Percentiles rank a stretch among this genome's conserved stretches.
phyloP scores from a whole-genome alignment of 2,113 vertebrate species.

The Aspidoscelis tigris region DNA sequence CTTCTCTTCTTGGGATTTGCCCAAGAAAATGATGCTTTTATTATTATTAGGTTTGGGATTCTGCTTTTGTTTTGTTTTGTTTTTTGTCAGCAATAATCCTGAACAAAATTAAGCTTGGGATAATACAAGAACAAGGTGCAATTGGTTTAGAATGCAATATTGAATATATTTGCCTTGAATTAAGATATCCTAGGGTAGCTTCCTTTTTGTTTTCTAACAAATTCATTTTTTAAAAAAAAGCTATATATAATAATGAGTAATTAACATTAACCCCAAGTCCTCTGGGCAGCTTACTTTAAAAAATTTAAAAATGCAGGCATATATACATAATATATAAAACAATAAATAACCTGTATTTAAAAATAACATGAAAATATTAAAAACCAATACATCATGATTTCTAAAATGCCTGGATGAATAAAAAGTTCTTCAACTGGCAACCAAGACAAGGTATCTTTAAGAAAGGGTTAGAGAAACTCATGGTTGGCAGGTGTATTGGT shows the following conservation, averaged over 20 bases:
- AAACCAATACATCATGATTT: no score
- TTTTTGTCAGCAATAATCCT: constrained; percentile 32
- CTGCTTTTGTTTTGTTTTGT: not conserved
- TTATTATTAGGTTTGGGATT: constrained; percentile 25
- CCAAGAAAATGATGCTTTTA: constrained; percentile 11
- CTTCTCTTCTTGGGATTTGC: constrained; percentile 6
- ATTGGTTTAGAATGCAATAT: constrained; percentile 48
- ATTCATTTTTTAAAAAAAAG: not conserved
- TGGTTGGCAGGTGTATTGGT: no score
- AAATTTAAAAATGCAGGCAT: no score
- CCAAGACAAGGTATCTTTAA: no score
- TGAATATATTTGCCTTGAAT: constrained; percentile 42
- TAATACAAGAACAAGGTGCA: constrained; percentile 1
- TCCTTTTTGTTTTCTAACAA: constrained; percentile 45
- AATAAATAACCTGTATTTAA: no score
- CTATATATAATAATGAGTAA: constrained; percentile 45
- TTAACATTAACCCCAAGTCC: constrained; percentile 29
- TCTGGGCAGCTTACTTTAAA: no score
- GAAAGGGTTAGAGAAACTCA: no score
- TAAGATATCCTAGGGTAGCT: constrained; percentile 50
- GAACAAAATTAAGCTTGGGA: constrained; percentile 32
- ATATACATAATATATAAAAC: no score
- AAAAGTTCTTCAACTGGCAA: no score
- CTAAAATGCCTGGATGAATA: no score
- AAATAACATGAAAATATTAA: no score